phyloP scores from a whole-genome alignment of 2,888 invertebrate genomes.

The Acanthosepion pharaonis region DNA sequence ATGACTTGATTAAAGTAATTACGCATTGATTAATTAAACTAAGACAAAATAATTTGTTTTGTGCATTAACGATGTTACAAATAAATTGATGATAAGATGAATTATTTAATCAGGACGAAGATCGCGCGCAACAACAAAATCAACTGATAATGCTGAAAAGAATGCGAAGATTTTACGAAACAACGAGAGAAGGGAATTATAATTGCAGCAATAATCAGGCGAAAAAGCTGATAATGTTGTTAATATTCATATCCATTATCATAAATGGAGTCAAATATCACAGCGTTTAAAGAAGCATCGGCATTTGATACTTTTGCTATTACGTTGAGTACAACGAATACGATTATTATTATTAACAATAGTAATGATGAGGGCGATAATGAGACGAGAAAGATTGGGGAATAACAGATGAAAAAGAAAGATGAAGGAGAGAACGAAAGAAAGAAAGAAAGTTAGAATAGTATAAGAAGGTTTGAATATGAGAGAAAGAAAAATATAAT shows the following conservation, averaged over 20 bases:
- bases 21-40: constrained; percentile 9
- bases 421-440: too few species aligned
- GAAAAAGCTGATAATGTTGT: background rate
- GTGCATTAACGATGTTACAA: background rate
- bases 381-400: too few species aligned
- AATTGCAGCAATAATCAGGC: background rate
- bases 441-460: too few species aligned
- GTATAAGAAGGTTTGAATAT: too few species aligned
- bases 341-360: too few species aligned
- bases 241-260: background rate
- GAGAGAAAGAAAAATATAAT: too few species aligned
- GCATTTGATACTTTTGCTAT: background rate
- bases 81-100: background rate
- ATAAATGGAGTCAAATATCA: background rate
- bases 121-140: background rate
- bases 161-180: background rate
- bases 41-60: background rate
- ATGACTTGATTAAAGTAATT: constrained; percentile 6
- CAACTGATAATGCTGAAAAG: background rate
- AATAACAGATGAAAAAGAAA: too few species aligned
- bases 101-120: background rate
- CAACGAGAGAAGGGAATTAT: background rate
- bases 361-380: too few species aligned
- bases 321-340: too few species aligned
- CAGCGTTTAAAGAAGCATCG: background rate